Evolutionary conservation across 1,140 invertebrate genomes (phyloP).

Genomic region (Bradynema listronoti): DNA sequence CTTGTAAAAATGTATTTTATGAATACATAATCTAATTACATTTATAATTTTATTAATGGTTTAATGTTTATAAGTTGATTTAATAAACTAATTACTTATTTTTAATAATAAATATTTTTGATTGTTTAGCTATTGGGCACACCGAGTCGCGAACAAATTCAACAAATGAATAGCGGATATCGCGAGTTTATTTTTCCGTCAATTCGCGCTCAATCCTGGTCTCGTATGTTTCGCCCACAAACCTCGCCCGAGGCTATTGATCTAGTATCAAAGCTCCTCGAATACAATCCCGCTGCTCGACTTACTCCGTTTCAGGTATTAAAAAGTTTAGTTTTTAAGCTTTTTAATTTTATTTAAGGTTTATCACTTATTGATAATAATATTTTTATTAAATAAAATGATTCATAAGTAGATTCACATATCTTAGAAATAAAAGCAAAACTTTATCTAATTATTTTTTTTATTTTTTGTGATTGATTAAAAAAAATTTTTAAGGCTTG

Average conservation of each 20-base stretch:
- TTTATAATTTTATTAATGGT: no score
- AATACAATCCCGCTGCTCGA: constrained; percentile 90
- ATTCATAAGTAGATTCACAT: background rate
- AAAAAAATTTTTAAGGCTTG: background rate
- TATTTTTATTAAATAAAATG: background rate
- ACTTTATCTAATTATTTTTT: background rate
- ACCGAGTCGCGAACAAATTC: constrained; percentile 93
- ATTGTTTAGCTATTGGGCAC: constrained; percentile 74
- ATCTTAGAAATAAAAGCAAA: background rate
- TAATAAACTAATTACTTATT: no score
- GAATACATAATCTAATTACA: no score
- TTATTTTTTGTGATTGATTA: background rate
- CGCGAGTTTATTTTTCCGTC: constrained; percentile 99
- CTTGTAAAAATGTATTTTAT: no score
- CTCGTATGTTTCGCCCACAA: constrained; percentile 77
- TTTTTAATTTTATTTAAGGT: background rate
- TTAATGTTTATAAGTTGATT: no score
- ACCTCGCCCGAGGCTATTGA: constrained; percentile 94
- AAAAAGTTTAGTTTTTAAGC: constrained; percentile 24
- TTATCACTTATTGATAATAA: background rate
- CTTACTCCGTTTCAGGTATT: constrained; percentile 87
- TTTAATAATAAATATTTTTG: constrained; percentile 7
- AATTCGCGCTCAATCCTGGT: constrained; percentile 98
- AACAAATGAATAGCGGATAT: constrained; percentile 99
- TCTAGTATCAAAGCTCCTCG: constrained; percentile 83